Base-by-base conservation (phyloP, 92 coral and sea anemone genomes). In the Plumapathes pennacea region DNA sequence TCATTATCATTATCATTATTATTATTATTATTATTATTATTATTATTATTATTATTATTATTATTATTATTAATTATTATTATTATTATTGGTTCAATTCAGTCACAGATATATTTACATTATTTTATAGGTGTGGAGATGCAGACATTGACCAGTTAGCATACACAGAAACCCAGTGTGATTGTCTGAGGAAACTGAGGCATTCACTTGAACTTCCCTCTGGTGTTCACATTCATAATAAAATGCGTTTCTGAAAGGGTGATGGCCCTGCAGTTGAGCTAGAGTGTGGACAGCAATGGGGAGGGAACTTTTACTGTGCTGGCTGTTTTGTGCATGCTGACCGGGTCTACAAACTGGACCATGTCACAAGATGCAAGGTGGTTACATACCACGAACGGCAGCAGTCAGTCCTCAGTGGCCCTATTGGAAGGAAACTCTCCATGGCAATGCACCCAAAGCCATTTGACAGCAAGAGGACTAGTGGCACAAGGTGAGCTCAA, bases 131-230 rank as follows among this genome's bases (percentile, higher is more conserved):
- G 26, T 57, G 64, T 5, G 26, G 32, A 47, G 71, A 51, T 10
- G 51, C 61, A 34, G 74, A 67, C 42, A 38, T 42, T 2, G 74
- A 67, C n/a, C 74, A 67, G 41, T 54, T 67, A 8, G 63, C 64
- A 2, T 67, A 67, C 27, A 14, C 42, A n/a, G 64, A 67, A 22
- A 40, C 74, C 26, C 39, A 64, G 14, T 53, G 74, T 37, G 74
- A 67, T 24, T 67, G 64, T 11, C 31, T 67, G 11, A 25, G 42
- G 4, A 25, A 38, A 5, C 74, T 54, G 7, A 11, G 23, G 3
- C 14, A 33, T 7, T 9, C 44, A 5, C 11, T 67, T 8, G 12
- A 20, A 1, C 17, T 67, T 0, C 5, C 31, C 23, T 10, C 6
- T 24, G 55, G 64, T 7, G 33, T 37, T 5, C 42, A 32, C 0